Evolutionary conservation across 53 echinoderm and acorn worm genomes (phyloP), one percentile per base, ranked within the genome.

Genomic region (Apostichopus leukothele): DNA sequence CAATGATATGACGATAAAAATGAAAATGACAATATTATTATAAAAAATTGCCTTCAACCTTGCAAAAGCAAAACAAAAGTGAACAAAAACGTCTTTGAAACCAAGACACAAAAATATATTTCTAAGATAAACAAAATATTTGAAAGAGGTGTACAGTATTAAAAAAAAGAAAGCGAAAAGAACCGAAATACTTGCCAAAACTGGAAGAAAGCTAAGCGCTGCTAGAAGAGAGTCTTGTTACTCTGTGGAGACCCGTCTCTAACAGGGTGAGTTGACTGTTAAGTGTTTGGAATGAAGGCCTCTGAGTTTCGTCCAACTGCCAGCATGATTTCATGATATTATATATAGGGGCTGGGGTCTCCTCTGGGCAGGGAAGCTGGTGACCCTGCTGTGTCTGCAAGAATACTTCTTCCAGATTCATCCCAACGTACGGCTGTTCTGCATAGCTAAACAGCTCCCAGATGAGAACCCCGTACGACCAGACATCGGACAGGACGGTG

Each of bases 371-470:
- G 68, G 86, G 90, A 13, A 98, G 89, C 78, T 71, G 78, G 88
- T 93, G 89, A 18, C 98, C 98, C 68, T 94, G 93, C 66, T 93
- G 90, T 50, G 95, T 95, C 90, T 95, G 86, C 74, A 94, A 74
- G 86, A 98, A 94, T 13, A 98, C 98, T 78, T 98, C 92, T 86
- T 95, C 95, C 55, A 96, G 94, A 10, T 93, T 91, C 92, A 98
- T 88, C 74, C 88, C 90, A 26, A 83, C 76, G 79, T 98, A 98
- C 4, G 98, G 98, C 90, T 98, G 95, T 89, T 94, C 89, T 7
- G 98, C 98, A 77, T 93, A 95, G 80, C 93, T 96, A 91, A 96
- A 98, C 1, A 98, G 83, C 87, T 98, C 98, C 98, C 98, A 98
- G 6, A 95, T 88, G 6, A 98, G 90, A 9, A 98, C 92, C 7